Conservation (phyloP, 1,140 invertebrate genomes). For the Drosophila seguyi region DNA sequence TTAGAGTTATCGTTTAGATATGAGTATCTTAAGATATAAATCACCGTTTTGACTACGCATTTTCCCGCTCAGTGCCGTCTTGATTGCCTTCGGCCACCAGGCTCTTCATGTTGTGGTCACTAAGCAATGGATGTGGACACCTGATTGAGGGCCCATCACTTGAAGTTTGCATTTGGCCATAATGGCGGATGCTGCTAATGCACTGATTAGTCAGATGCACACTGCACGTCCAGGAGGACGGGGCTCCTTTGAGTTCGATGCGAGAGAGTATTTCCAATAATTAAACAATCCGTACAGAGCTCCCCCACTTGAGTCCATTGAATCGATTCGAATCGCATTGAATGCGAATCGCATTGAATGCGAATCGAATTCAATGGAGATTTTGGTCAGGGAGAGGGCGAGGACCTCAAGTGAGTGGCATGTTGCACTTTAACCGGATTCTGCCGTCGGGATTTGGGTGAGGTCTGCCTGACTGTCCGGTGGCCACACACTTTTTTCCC, state of each 20-base stretch:
- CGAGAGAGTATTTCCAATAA: constrained; percentile 75
- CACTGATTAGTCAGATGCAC: constrained; percentile 65
- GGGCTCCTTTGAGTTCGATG: constrained; percentile 53
- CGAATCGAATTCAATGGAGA: constrained; percentile 38
- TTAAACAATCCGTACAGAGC: constrained; percentile 67
- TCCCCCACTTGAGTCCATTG: constrained; percentile 27
- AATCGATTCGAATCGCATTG: constrained; percentile 21
- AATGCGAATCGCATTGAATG: constrained; percentile 35
- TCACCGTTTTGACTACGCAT: too few relatives aligned
- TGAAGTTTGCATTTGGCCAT: constrained; percentile 66
- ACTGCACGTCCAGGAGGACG: constrained; percentile 6
- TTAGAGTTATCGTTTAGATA: too few relatives aligned
- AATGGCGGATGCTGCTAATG: constrained; percentile 63
- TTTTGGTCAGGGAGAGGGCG: background rate
- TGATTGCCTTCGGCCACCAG: constrained; percentile 37
- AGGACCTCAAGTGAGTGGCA: constrained; percentile 48
- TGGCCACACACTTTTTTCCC: constrained; percentile 33
- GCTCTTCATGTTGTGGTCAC: constrained; percentile 64
- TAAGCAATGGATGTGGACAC: constrained; percentile 68
- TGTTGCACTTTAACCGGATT: constrained; percentile 32
- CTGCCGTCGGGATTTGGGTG: constrained; percentile 4
- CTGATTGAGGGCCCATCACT: constrained; percentile 44
- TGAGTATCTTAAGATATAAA: too few relatives aligned
- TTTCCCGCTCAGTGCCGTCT: background rate
- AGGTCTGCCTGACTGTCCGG: background rate